Percentiles rank a stretch among this genome's conserved stretches.
Evolutionary conservation across 2,113 vertebrate species (phyloP).

Genomic region (Varanus komodoensis): DNA sequence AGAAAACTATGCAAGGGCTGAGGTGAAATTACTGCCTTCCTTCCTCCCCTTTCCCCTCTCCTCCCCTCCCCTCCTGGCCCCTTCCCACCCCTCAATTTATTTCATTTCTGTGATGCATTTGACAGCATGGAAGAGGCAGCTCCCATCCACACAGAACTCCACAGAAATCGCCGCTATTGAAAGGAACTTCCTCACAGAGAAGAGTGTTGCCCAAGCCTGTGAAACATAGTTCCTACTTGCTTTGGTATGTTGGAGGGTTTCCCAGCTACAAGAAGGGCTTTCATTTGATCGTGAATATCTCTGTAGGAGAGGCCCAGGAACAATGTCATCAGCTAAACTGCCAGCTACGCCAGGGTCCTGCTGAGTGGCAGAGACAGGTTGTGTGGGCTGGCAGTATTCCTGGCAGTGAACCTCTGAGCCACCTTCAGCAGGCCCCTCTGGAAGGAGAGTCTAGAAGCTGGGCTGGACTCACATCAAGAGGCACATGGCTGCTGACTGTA

Average conservation of each 20-base stretch:
- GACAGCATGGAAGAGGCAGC: conserved; percentile 4
- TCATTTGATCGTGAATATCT: neutral
- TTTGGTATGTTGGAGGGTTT: neutral
- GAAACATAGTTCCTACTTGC: neutral
- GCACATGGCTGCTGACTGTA: too few species aligned
- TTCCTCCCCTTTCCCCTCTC: neutral
- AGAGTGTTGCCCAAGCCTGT: neutral
- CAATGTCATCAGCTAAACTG: neutral
- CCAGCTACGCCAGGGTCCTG: neutral
- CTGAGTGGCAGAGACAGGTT: neutral
- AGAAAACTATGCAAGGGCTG: conserved; percentile 45
- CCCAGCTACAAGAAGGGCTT: neutral
- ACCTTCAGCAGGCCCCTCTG: neutral
- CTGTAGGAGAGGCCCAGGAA: neutral
- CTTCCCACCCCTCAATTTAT: neutral
- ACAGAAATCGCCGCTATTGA: neutral
- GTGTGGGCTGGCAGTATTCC: neutral
- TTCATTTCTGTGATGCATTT: conserved; percentile 37
- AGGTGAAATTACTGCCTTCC: neutral
- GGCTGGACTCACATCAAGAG: neutral
- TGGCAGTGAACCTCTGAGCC: neutral
- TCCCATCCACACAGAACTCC: neutral
- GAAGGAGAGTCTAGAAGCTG: neutral
- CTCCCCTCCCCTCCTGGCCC: neutral
- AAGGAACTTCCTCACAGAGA: neutral